A percentile compares a stretch with the other conserved stretches of the same genome.
Conservation (phyloP, 2,888 invertebrate genomes). For the Lamproptera curius region DNA sequence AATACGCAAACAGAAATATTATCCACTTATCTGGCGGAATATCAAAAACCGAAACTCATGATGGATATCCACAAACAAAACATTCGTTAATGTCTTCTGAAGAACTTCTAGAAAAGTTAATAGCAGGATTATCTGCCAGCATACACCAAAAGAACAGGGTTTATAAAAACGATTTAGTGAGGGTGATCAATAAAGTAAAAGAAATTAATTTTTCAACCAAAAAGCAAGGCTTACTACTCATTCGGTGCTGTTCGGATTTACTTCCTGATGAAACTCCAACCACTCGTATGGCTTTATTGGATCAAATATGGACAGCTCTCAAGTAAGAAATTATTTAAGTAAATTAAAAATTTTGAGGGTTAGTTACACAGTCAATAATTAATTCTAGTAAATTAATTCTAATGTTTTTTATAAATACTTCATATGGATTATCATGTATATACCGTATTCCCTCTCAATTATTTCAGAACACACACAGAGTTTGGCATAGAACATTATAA, state of each 20-base stretch:
- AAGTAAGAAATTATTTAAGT: slow-evolving; percentile 55
- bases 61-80: not conserved
- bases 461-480: slow-evolving; percentile 48
- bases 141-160: slow-evolving; percentile 65
- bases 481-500: slow-evolving; percentile 74
- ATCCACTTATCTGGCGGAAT: slow-evolving; percentile 1
- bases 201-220: slow-evolving; percentile 58
- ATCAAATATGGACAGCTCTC: slow-evolving; percentile 75
- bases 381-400: no score
- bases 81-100: slow-evolving; percentile 32
- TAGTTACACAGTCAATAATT: no score
- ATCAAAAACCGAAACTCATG: not conserved
- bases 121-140: slow-evolving; percentile 55
- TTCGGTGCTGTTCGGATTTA: slow-evolving; percentile 76
- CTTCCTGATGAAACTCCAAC: slow-evolving; percentile 69
- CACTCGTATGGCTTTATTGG: slow-evolving; percentile 66
- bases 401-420: no score
- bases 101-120: slow-evolving; percentile 58
- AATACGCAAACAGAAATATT: not conserved
- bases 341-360: no score
- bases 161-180: slow-evolving; percentile 63
- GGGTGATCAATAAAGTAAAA: slow-evolving; percentile 52
- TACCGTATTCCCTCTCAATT: not conserved
- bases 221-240: slow-evolving; percentile 65
- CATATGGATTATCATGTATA: no score